phyloP scores from a whole-genome alignment of 2,888 invertebrate species.

The Oscheius myriophilus region DNA sequence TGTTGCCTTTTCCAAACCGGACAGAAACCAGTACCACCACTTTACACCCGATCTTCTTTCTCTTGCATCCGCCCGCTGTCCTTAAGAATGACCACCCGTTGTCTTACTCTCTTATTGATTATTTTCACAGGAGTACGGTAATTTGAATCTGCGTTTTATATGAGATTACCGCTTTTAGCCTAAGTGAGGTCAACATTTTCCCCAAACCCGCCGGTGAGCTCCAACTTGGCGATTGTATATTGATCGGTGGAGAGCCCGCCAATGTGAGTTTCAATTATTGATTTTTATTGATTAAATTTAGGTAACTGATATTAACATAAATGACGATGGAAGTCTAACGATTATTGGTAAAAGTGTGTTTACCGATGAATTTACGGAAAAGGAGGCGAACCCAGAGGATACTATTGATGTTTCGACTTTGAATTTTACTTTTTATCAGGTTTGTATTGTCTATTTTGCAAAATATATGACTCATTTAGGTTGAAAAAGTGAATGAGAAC shows the following conservation, averaged over 20 bases:
- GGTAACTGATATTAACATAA: constrained; percentile 13
- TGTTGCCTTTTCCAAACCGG: too few relatives aligned
- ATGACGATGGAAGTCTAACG: constrained; percentile 20
- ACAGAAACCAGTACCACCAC: too few relatives aligned
- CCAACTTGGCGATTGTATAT: constrained; percentile 1
- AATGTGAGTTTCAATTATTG: constrained; percentile 16
- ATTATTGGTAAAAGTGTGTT: constrained; percentile 12
- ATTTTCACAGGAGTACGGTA: too few relatives aligned
- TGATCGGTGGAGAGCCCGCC: constrained; percentile 10
- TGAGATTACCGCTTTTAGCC: background rate
- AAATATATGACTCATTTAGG: background rate
- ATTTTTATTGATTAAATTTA: background rate
- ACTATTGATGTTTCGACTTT: constrained; percentile 12
- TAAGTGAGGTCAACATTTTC: constrained; percentile 10
- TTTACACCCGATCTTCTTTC: too few relatives aligned
- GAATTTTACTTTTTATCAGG: constrained; percentile 2
- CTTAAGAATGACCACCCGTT: too few relatives aligned
- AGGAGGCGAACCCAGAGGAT: constrained; percentile 4
- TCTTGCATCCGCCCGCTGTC: too few relatives aligned
- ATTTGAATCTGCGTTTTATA: too few relatives aligned
- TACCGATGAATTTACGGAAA: constrained; percentile 10
- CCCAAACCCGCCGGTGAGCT: constrained; percentile 14
- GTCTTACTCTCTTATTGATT: too few relatives aligned
- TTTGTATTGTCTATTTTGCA: background rate
- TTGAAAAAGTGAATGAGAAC: constrained; percentile 2